Evolutionary conservation across 2,888 invertebrate genomes (phyloP), one percentile per base, ranked within the genome.

Genomic region (Metallyticus violacea): DNA sequence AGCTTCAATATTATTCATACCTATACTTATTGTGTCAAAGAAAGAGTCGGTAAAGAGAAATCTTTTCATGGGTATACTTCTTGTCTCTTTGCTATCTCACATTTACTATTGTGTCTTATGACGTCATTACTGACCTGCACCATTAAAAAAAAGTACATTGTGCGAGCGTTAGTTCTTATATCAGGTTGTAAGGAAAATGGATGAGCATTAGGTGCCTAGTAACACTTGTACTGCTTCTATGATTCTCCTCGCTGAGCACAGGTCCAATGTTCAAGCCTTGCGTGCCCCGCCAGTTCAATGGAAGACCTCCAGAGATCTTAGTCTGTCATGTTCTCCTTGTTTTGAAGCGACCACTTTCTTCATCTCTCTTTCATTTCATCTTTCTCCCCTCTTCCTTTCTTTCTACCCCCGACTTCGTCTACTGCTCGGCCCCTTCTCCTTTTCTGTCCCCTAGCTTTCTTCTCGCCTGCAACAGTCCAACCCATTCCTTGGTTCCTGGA

Each of bases 301-400:
- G 80, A 80, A 28, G n/a, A 29, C 80, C 80, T 79, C 26, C 79
- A 5, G 28, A 77, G 83, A 30, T 77, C 84, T 77, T 81, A 9
- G 22, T 26, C 85, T 85, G 81, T 81, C 86, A 77, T 26, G 81
- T 81, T 77, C 80, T 22, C 40, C 83, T 83, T 83, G 77, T 83
- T 83, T 83, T 83, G 26, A 83, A 62, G 79, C 79, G 26, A 83
- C 86, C 82, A 83, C 86, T 83, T 83, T 86, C 79, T 83, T 62
- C 78, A 62, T 78, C 40, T 78, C 30, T 77, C 78, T 86, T 86
- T 83, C 86, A 77, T 77, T 83, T 86, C 79, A 62, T 79, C 25
- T 79, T 40, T 62, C 30, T 79, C 27, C 27, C 7, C 26, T 83
- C 76, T 62, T 40, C 26, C n/a, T 5, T 6, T 29, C 26, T n/a